Conservation (phyloP, 2,113 vertebrate species). For the Percopsis transmontana region DNA sequence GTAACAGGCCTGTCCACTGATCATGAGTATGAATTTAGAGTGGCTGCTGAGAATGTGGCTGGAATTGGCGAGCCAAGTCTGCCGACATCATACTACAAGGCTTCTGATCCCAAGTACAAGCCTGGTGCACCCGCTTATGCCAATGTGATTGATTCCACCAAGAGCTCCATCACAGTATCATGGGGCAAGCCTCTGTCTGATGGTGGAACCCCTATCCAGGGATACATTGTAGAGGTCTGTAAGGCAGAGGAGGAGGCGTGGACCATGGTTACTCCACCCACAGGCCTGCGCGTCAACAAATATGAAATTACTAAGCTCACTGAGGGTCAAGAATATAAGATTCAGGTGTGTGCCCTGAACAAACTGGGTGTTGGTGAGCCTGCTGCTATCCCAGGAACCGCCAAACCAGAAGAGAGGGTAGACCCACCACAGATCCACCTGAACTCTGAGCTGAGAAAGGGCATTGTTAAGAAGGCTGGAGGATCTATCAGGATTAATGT, state of each 20-base stretch:
- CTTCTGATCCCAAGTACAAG: conserved; percentile 94
- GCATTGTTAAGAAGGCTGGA: conserved; percentile 90
- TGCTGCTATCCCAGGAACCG: conserved; percentile 83
- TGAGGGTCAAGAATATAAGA: conserved; percentile 94
- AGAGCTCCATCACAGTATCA: conserved; percentile 84
- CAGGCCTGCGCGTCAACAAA: conserved; percentile 87
- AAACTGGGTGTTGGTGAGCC: conserved; percentile 94
- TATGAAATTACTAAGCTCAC: conserved; percentile 91
- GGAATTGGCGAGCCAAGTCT: conserved; percentile 90
- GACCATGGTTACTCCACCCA: conserved; percentile 90
- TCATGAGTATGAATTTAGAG: conserved; percentile 96
- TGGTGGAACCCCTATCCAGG: conserved; percentile 91
- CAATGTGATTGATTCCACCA: conserved; percentile 88
- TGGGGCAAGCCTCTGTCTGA: conserved; percentile 97
- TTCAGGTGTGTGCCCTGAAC: conserved; percentile 92
- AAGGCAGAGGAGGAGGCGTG: conserved; percentile 97
- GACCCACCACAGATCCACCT: conserved; percentile 92
- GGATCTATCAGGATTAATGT: conserved; percentile 89
- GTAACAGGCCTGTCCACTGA: conserved; percentile 89
- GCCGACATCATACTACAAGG: conserved; percentile 88
- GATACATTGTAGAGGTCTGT: conserved; percentile 93
- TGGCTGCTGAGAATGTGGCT: conserved; percentile 94
- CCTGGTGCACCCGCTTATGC: conserved; percentile 88
- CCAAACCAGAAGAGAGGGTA: conserved; percentile 93
- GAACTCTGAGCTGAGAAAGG: conserved; percentile 93